phyloP scores from a whole-genome alignment of 2,888 invertebrate species.

The Scaptomyza parva region DNA sequence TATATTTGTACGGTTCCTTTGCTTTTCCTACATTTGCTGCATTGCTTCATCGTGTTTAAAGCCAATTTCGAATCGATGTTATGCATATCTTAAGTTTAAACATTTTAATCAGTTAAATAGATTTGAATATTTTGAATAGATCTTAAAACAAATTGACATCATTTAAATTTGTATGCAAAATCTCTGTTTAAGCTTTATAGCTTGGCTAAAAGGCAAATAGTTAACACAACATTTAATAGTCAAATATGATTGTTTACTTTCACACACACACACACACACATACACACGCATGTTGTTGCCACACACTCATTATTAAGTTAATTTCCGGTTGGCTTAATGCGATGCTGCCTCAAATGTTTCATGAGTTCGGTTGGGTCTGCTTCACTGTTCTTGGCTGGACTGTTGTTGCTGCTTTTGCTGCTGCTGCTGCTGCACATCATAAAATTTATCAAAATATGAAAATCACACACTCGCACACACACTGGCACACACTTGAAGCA shows the following conservation, averaged over 20 bases:
- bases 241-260: constrained; percentile 4
- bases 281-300: constrained; percentile 18
- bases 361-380: constrained; percentile 31
- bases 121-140: too few species aligned
- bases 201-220: neutral
- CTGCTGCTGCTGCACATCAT: constrained; percentile 70
- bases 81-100: too few species aligned
- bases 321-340: constrained; percentile 67
- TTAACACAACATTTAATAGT: constrained; percentile 7
- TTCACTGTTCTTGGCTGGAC: constrained; percentile 39
- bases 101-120: too few species aligned
- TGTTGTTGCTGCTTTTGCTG: too few species aligned
- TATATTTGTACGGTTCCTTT: too few species aligned
- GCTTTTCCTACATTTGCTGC: too few species aligned
- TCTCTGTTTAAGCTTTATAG: neutral
- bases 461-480: constrained; percentile 52
- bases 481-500: constrained; percentile 36
- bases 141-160: too few species aligned
- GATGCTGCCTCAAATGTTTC: constrained; percentile 49
- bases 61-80: too few species aligned
- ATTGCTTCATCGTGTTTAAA: too few species aligned
- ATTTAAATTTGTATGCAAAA: neutral
- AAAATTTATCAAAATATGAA: constrained; percentile 74
- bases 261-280: constrained; percentile 23
- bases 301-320: constrained; percentile 64